A percentile compares a stretch with the other conserved stretches of the same genome.
These are phyloP conservation scores for Mimas tiliae DNA, from an alignment of 2,888 invertebrate species.

Conservation along the genomic window DNA sequence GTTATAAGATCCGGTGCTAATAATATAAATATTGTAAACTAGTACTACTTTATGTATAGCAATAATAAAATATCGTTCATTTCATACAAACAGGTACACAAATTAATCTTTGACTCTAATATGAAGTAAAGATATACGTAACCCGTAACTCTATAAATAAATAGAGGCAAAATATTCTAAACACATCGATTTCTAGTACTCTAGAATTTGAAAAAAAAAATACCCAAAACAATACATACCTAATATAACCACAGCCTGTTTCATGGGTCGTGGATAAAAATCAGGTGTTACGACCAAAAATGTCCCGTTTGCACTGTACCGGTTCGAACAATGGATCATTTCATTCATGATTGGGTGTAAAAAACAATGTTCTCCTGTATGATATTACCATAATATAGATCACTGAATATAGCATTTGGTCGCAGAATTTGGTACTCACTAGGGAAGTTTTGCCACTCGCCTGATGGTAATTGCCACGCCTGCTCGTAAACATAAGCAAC, in stretches of 20 bases:
- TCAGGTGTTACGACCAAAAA: constrained; percentile 24
- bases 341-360: constrained; percentile 12
- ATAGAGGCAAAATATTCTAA: no score
- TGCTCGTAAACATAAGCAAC: no score
- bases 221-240: no score
- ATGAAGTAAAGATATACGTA: no score
- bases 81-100: no score
- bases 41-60: background rate
- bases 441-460: no score
- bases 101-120: no score
- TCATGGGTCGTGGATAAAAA: constrained; percentile 19
- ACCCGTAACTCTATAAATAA: no score
- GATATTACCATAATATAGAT: background rate
- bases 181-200: no score
- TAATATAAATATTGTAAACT: background rate
- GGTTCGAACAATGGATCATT: constrained; percentile 27
- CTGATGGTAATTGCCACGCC: no score
- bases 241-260: constrained; percentile 14
- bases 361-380: background rate
- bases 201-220: no score
- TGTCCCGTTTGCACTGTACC: constrained; percentile 20
- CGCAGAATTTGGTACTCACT: background rate
- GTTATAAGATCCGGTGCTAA: background rate
- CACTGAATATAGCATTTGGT: no score
- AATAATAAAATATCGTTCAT: background rate